Percentiles rank a stretch among this genome's conserved stretches.
Conservation (phyloP, 2,797 vertebrate species). For the Cynopterus sphinx region DNA sequence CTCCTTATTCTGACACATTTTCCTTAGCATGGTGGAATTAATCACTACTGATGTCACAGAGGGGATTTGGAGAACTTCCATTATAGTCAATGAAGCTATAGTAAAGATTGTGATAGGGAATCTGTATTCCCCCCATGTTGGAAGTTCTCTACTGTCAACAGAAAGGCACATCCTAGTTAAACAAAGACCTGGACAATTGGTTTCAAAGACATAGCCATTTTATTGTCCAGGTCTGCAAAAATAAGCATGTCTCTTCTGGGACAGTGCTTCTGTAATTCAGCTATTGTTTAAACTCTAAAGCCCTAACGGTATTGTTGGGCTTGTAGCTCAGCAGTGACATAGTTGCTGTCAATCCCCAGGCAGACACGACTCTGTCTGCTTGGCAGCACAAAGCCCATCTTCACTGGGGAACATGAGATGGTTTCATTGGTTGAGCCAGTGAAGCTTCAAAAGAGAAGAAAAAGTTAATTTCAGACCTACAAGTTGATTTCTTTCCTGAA, state of each 20-base stretch:
- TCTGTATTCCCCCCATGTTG: background rate
- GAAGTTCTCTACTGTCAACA: conserved; percentile 50
- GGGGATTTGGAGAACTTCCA: background rate
- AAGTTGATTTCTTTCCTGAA: background rate
- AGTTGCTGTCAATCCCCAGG: conserved; percentile 39
- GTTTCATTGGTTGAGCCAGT: conserved; percentile 24
- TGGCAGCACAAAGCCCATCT: conserved; percentile 18
- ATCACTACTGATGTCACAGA: background rate
- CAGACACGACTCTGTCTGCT: conserved; percentile 62
- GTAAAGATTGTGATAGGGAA: background rate
- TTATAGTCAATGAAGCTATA: background rate
- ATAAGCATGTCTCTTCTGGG: conserved; percentile 74
- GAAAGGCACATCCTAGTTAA: conserved; percentile 72
- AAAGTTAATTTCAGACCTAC: background rate
- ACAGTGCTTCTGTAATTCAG: conserved; percentile 72
- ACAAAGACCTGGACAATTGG: conserved; percentile 68
- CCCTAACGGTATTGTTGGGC: conserved; percentile 70
- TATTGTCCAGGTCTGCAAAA: conserved; percentile 77
- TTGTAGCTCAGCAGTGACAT: conserved; percentile 67
- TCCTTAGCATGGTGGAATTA: background rate
- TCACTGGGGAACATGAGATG: background rate
- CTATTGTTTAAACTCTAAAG: conserved; percentile 79
- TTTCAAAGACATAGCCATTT: conserved; percentile 62
- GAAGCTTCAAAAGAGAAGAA: background rate
- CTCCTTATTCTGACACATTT: background rate